Conservation (phyloP, 2,797 vertebrate genomes). For the Lophius americanus region DNA sequence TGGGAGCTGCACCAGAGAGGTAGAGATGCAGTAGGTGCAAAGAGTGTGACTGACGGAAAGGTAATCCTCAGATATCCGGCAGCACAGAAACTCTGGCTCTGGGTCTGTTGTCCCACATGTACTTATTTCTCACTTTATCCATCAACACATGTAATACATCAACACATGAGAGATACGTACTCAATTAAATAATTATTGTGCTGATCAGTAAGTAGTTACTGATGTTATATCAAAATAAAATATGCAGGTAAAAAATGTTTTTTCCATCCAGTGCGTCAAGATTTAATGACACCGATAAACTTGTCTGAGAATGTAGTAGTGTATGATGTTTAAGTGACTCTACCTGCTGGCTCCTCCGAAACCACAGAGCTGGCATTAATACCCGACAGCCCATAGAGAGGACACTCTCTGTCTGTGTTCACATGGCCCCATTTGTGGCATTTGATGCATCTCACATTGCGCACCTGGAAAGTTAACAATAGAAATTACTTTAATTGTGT, state of each 20-base stretch:
- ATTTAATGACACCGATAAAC: not conserved
- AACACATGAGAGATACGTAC: not conserved
- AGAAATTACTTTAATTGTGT: constrained; percentile 11
- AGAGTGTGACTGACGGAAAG: constrained; percentile 19
- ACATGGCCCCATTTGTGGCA: constrained; percentile 99
- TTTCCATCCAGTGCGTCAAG: not conserved
- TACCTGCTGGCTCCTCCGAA: constrained; percentile 93
- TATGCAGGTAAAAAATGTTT: not conserved
- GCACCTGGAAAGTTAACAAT: constrained; percentile 81
- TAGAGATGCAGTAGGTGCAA: constrained; percentile 33
- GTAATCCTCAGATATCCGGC: constrained; percentile 1
- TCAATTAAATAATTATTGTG: not conserved
- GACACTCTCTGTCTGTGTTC: constrained; percentile 98
- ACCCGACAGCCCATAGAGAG: constrained; percentile 95
- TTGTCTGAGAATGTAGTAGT: too few relatives aligned
- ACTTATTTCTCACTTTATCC: not conserved
- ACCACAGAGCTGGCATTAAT: constrained; percentile 95
- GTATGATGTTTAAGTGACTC: not conserved
- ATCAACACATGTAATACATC: not conserved
- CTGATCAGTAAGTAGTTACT: not conserved
- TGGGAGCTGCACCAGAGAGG: constrained; percentile 42
- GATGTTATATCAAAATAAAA: not conserved
- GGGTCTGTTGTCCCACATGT: not conserved
- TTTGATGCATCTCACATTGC: constrained; percentile 97
- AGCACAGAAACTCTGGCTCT: not conserved